A percentile compares a stretch with the other conserved stretches of the same genome.
phyloP scores from a whole-genome alignment of 2,888 invertebrate genomes.

The Drosophila leonis region DNA sequence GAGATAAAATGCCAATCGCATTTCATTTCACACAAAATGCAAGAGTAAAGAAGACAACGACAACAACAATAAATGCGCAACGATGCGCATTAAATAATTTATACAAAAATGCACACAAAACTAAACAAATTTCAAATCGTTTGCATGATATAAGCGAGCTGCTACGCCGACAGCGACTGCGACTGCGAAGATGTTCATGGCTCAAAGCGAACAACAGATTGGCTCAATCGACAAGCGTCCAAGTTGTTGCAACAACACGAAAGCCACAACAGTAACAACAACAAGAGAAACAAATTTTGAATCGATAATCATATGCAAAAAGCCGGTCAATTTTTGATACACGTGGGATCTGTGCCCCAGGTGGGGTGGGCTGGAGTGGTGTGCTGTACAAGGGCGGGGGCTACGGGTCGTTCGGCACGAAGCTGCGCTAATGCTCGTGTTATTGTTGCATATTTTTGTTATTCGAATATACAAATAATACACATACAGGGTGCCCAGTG shows the following conservation, averaged over 20 bases:
- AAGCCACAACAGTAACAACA: slow-evolving; percentile 22
- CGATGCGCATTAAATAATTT: slow-evolving; percentile 78
- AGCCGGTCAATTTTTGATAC: slow-evolving; percentile 65
- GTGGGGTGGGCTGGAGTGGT: background rate
- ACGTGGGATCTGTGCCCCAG: background rate
- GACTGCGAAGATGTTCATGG: slow-evolving; percentile 10
- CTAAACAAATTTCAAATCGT: slow-evolving; percentile 67
- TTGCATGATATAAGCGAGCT: slow-evolving; percentile 68
- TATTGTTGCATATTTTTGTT: slow-evolving; percentile 50
- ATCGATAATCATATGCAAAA: slow-evolving; percentile 80
- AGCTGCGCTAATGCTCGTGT: slow-evolving; percentile 55
- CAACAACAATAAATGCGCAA: slow-evolving; percentile 58
- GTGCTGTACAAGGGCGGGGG: background rate
- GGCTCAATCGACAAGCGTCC: slow-evolving; percentile 60
- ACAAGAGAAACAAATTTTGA: slow-evolving; percentile 31
- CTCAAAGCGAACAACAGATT: slow-evolving; percentile 40
- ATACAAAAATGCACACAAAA: slow-evolving; percentile 75
- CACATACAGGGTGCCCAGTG: slow-evolving; percentile 31
- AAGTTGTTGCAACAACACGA: slow-evolving; percentile 58
- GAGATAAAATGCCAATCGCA: slow-evolving; percentile 64
- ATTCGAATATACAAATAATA: slow-evolving; percentile 25
- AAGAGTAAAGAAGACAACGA: background rate
- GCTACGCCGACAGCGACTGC: slow-evolving; percentile 3
- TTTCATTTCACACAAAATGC: slow-evolving; percentile 42
- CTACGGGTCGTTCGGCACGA: slow-evolving; percentile 40